Evolutionary conservation across 2,888 invertebrate genomes (phyloP).

Genomic region (Pristionchus exspectatus): DNA sequence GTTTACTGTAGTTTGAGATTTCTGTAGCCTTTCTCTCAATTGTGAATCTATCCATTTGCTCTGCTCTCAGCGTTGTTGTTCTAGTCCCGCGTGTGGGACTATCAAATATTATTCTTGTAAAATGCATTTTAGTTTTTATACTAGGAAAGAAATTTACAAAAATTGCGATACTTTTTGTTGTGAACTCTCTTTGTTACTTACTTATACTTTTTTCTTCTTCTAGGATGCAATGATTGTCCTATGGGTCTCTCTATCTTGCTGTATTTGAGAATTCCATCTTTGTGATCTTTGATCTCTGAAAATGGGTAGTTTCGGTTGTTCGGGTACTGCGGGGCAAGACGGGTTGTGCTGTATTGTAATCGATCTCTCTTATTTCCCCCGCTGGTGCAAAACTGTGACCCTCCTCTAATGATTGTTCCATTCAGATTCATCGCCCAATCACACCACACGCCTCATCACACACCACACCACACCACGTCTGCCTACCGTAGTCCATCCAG

Average conservation of each 20-base stretch:
- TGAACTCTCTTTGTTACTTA: neutral
- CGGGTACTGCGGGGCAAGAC: neutral
- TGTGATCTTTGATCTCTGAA: constrained; percentile 43
- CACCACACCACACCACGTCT: neutral
- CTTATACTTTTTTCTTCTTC: neutral
- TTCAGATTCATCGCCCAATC: constrained; percentile 45
- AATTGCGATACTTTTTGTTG: constrained; percentile 25
- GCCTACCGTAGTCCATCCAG: constrained; percentile 27
- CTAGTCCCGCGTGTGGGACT: constrained; percentile 51
- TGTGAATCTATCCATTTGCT: neutral
- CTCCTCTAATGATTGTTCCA: neutral
- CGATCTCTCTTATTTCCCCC: constrained; percentile 1
- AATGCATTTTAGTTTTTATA: neutral
- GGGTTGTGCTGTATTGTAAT: constrained; percentile 19
- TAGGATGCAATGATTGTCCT: constrained; percentile 1
- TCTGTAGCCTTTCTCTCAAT: constrained; percentile 10
- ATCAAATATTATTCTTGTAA: constrained; percentile 43
- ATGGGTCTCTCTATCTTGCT: neutral
- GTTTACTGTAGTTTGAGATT: constrained; percentile 17
- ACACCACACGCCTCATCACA: constrained; percentile 11
- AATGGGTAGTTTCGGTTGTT: constrained; percentile 46
- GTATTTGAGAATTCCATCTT: constrained; percentile 37
- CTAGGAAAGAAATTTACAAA: neutral
- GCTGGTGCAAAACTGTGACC: neutral
- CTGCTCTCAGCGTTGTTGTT: constrained; percentile 5